phyloP scores from a whole-genome alignment of 2,888 invertebrate genomes.

The Slavum lentiscoides region DNA sequence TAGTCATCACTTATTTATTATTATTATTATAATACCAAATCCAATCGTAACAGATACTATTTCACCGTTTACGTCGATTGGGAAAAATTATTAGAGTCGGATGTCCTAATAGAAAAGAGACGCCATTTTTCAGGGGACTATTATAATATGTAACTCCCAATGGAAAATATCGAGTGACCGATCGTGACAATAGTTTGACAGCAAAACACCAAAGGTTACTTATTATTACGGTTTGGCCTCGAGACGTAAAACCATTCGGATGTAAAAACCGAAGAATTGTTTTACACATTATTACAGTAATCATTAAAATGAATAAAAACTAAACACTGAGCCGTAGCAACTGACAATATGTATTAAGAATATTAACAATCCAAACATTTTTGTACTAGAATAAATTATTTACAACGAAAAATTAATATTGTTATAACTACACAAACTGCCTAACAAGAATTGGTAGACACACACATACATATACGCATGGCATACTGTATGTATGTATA shows the following conservation, averaged over 20 bases:
- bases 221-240: background rate
- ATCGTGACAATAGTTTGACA: background rate
- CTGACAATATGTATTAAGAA: conserved; percentile 52
- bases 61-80: background rate
- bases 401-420: conserved; percentile 42
- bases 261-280: background rate
- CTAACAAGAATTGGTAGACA: conserved; percentile 32
- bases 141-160: background rate
- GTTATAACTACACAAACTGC: conserved; percentile 33
- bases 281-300: background rate
- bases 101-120: background rate
- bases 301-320: conserved; percentile 25
- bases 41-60: conserved; percentile 7
- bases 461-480: background rate
- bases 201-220: background rate
- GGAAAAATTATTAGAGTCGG: background rate
- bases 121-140: background rate
- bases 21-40: background rate
- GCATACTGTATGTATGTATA: conserved; percentile 15
- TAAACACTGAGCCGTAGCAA: conserved; percentile 46
- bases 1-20: background rate
- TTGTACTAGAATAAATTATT: conserved; percentile 46
- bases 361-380: conserved; percentile 47
- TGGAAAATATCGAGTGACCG: background rate
- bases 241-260: background rate